Percentiles rank a stretch among this genome's conserved stretches.
Evolutionary conservation across 1,140 invertebrate genomes (phyloP).

Genomic region (Sitobion miscanthi): DNA sequence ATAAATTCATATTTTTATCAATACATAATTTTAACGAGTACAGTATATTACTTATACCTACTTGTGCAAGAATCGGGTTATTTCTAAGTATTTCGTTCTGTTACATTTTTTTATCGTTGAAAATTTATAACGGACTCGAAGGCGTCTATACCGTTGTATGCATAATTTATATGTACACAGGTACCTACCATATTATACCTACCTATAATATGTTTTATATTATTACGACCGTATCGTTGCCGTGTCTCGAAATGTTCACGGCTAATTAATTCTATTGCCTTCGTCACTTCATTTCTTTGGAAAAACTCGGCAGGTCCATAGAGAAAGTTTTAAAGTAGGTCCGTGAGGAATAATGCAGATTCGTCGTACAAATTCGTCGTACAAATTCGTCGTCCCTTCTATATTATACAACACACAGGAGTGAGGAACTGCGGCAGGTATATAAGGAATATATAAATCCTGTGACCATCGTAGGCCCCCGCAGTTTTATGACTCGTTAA

Average conservation of each 20-base stretch:
- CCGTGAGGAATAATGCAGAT: background rate
- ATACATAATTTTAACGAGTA: too few relatives aligned
- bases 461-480: background rate
- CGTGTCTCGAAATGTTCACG: background rate
- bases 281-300: background rate
- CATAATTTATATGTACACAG: too few relatives aligned
- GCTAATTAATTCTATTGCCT: background rate
- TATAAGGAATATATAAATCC: background rate
- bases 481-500: background rate
- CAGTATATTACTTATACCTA: too few relatives aligned
- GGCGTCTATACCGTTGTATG: background rate
- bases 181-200: too few relatives aligned
- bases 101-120: background rate
- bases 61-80: too few relatives aligned
- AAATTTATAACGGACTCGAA: background rate
- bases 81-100: too few relatives aligned
- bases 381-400: background rate
- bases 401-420: background rate
- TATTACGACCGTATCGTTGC: background rate
- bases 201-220: background rate
- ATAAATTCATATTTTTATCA: too few relatives aligned
- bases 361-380: background rate
- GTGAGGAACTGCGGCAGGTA: background rate
- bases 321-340: background rate
- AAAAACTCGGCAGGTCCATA: background rate